These are phyloP conservation scores for Alces alces DNA, from an alignment of 2,113 vertebrate genomes.

Conservation along the genomic window DNA sequence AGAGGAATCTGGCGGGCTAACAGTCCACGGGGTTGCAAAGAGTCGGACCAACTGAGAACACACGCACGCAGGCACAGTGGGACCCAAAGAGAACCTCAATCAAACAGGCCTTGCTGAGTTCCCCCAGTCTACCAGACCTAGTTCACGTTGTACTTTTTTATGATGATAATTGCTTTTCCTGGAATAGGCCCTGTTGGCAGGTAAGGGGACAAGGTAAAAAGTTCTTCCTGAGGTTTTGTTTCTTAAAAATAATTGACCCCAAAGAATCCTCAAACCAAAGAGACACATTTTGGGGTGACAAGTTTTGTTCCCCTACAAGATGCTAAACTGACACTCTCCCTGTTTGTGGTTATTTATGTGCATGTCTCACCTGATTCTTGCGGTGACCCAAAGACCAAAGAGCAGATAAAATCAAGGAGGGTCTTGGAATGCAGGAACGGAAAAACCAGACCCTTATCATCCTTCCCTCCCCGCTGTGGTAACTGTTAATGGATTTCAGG, in stretches of 20 bases:
- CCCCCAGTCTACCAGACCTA: neutral
- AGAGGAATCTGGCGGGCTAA: neutral
- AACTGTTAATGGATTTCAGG: neutral
- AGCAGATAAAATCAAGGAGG: neutral
- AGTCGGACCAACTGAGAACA: neutral
- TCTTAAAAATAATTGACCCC: neutral
- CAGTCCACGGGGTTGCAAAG: neutral
- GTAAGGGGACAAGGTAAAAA: neutral
- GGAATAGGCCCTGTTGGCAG: neutral
- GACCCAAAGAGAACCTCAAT: neutral
- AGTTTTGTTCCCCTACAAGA: neutral
- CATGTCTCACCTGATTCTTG: neutral
- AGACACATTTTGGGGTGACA: neutral
- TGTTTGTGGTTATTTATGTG: too few relatives aligned
- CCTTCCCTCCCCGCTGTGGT: neutral
- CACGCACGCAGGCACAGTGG: neutral
- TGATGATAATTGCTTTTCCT: neutral
- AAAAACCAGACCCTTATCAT: neutral
- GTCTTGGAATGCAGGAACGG: neutral
- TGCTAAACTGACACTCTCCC: neutral
- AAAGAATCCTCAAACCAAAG: neutral
- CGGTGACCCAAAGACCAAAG: neutral
- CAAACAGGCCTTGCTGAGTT: neutral
- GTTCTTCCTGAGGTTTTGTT: neutral
- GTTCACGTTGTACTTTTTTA: neutral